Percentiles rank a stretch among this genome's conserved stretches.
These are phyloP conservation scores for Callospermophilus lateralis DNA, from an alignment of 2,113 vertebrate genomes.

Conservation along the genomic window DNA sequence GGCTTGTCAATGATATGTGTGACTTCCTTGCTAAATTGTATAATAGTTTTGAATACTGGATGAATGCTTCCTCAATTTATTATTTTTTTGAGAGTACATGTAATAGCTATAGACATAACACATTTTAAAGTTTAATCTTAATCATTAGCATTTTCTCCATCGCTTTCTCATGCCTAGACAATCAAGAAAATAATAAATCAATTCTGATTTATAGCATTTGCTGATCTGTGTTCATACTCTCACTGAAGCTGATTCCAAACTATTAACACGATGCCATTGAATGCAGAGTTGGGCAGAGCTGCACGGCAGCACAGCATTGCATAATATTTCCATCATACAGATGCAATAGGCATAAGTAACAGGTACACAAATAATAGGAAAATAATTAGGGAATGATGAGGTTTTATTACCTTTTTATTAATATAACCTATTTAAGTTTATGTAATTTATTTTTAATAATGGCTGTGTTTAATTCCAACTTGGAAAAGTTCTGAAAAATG, in stretches of 20 bases:
- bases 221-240: background rate
- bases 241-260: background rate
- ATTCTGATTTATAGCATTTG: background rate
- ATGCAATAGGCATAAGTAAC: background rate
- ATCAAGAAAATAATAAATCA: background rate
- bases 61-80: background rate
- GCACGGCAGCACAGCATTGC: background rate
- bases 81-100: background rate
- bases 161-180: background rate
- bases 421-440: background rate
- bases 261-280: background rate
- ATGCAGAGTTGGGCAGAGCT: background rate
- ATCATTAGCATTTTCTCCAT: constrained; percentile 24
- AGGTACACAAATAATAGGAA: background rate
- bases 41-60: background rate
- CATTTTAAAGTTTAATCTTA: background rate
- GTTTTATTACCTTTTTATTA: constrained; percentile 11
- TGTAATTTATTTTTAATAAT: constrained; percentile 15
- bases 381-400: background rate
- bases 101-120: background rate
- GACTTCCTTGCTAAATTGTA: constrained; percentile 1
- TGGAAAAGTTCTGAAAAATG: constrained; percentile 22
- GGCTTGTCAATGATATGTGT: background rate
- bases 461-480: background rate
- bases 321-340: background rate